Evolutionary conservation across 1,140 invertebrate genomes (phyloP), one percentile per base, ranked within the genome.

Genomic region (Drosophila cardini): DNA sequence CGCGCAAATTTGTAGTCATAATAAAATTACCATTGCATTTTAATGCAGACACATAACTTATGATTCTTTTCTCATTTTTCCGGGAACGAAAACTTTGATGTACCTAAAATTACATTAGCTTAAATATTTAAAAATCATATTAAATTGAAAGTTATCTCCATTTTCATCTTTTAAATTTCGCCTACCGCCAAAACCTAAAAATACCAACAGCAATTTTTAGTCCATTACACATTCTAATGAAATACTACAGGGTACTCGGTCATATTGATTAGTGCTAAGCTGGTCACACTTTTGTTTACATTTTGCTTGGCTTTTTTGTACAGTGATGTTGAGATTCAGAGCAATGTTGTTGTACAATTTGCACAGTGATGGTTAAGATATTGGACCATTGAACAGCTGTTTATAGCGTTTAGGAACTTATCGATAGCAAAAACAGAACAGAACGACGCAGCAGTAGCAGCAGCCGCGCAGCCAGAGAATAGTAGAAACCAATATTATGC

Each of bases 401-500:
- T 72, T 56, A 34, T 4, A 38, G 13, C 46, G 26, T 43, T 36
- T 2, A 11, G 60, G 5, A 26, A 67, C 26, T 60, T 72, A 72
- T 72, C 70, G 70, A 72, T 72, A 72, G 36, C 45, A 11, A 60
- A 48, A 63, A 42, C 32, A 64, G 58, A 63, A 42, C 32, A 64
- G 13, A 56, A 64, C 69, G 60, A 71, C 68, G 68, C 68, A 70
- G 67, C 67, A 68, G 65, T 55, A 65, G 60, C 60, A 48, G 67
- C 58, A 70, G 57, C 67, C 55, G 62, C 63, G 63, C 53, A 67
- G 63, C 30, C 30, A 34, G 26, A 30, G 38, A 38, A 70, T 45
- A 40, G 45, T 13, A 48, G 18, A 38, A 61, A 68, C 53, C 53
- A 75, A 63, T 71, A 75, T 75, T 75, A 75, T 75, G 72, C 58